These are phyloP conservation scores for Drosophila meridionalis DNA, from an alignment of 2,888 invertebrate species.

Conservation along the genomic window DNA sequence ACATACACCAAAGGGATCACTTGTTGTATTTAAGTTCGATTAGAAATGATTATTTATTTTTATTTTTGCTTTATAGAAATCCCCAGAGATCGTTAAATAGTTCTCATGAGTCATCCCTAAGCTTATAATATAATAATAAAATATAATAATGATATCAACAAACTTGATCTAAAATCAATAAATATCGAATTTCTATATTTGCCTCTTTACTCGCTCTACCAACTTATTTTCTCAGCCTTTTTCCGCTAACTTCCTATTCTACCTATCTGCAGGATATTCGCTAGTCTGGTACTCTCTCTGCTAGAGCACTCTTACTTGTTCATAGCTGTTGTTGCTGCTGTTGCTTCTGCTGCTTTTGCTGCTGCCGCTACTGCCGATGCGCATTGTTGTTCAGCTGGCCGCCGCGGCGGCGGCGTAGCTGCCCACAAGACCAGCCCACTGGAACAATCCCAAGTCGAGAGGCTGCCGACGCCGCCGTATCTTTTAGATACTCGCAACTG, in stretches of 20 bases:
- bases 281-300: background rate
- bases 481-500: slow-evolving; percentile 69
- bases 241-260: background rate
- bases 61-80: no score
- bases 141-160: no score
- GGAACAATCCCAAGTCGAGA: slow-evolving; percentile 15
- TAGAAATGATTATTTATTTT: no score
- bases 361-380: slow-evolving; percentile 35
- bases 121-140: no score
- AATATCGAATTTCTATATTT: background rate
- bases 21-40: no score
- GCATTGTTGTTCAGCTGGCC: slow-evolving; percentile 49
- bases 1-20: no score
- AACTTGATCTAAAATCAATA: background rate
- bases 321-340: slow-evolving; percentile 8
- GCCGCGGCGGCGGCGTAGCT: slow-evolving; percentile 36
- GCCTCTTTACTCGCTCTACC: background rate
- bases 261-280: background rate
- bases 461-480: slow-evolving; percentile 39
- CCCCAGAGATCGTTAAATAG: no score
- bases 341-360: slow-evolving; percentile 2
- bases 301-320: slow-evolving; percentile 1
- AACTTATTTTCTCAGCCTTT: no score
- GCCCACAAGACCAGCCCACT: slow-evolving; percentile 65
- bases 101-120: no score